phyloP scores from a whole-genome alignment of 2,797 vertebrate species.

The Melanotaenia nigrans region DNA sequence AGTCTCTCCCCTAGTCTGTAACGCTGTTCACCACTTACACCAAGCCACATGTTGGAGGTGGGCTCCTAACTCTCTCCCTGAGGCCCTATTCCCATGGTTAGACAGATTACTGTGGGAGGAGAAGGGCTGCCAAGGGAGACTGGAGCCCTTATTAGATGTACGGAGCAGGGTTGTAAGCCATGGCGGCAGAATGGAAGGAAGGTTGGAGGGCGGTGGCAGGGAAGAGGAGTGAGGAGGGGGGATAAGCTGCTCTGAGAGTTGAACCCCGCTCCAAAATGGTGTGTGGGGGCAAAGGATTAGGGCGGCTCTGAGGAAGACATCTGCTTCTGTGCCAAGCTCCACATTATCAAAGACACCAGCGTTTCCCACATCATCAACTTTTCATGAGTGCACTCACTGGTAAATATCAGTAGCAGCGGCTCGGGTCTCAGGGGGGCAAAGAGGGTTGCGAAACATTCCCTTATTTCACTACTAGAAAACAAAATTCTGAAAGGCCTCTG shows the following conservation, averaged over 20 bases:
- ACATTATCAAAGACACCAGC: conserved; percentile 85
- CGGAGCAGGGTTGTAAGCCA: conserved; percentile 70
- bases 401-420: conserved; percentile 81
- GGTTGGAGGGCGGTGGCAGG: conserved; percentile 71
- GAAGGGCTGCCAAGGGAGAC: conserved; percentile 75
- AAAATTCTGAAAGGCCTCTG: conserved; percentile 62
- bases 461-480: conserved; percentile 68
- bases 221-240: conserved; percentile 65
- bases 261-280: conserved; percentile 78
- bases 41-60: conserved; percentile 76
- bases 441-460: conserved; percentile 67
- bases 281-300: conserved; percentile 83
- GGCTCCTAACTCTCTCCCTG: conserved; percentile 58
- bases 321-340: conserved; percentile 83
- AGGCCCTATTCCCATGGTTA: conserved; percentile 72
- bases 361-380: conserved; percentile 87
- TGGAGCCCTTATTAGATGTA: conserved; percentile 75
- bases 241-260: conserved; percentile 85
- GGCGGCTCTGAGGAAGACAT: conserved; percentile 85
- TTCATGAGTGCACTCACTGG: conserved; percentile 84
- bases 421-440: conserved; percentile 62
- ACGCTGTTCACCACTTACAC: conserved; percentile 28
- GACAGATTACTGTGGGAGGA: conserved; percentile 82
- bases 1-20: conserved; percentile 35
- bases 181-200: conserved; percentile 61